These are phyloP conservation scores for Percopsis transmontana DNA, from an alignment of 2,113 vertebrate species.

Conservation along the genomic window DNA sequence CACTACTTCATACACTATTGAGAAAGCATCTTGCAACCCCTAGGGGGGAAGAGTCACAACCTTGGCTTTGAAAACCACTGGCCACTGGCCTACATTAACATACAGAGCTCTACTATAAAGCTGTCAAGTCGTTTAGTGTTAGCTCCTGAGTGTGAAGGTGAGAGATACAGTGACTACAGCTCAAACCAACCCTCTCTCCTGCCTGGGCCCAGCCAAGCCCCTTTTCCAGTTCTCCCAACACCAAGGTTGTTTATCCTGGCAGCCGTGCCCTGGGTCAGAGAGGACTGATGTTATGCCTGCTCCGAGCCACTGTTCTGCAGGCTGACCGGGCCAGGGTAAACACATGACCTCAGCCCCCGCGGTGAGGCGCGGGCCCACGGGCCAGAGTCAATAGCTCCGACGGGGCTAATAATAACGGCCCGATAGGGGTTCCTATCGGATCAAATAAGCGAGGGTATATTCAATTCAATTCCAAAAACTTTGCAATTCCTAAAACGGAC, in stretches of 20 bases:
- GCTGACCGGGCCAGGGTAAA: constrained; percentile 71
- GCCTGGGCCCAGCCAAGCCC: constrained; percentile 37
- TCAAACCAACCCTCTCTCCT: constrained; percentile 50
- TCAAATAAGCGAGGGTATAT: constrained; percentile 1
- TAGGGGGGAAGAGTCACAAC: no score
- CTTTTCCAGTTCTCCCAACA: constrained; percentile 48
- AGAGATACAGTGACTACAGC: constrained; percentile 42
- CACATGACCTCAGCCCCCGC: constrained; percentile 73
- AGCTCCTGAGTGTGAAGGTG: constrained; percentile 45
- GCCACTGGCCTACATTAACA: constrained; percentile 1
- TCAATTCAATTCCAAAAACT: no score
- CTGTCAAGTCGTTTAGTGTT: constrained; percentile 43
- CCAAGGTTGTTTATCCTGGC: constrained; percentile 75
- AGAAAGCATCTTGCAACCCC: no score
- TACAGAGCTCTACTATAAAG: constrained; percentile 50
- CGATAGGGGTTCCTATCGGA: constrained; percentile 36
- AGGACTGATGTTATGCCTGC: constrained; percentile 69
- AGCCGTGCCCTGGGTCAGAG: constrained; percentile 34
- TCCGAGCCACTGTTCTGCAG: constrained; percentile 64
- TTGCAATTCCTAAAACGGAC: not conserved
- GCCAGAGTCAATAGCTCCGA: constrained; percentile 46
- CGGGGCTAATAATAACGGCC: constrained; percentile 36
- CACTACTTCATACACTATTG: no score
- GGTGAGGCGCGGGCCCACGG: constrained; percentile 32
- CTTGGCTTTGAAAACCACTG: no score